These are phyloP conservation scores for Druon quercuslanigerum DNA, from an alignment of 1,140 invertebrate genomes.

Conservation along the genomic window DNA sequence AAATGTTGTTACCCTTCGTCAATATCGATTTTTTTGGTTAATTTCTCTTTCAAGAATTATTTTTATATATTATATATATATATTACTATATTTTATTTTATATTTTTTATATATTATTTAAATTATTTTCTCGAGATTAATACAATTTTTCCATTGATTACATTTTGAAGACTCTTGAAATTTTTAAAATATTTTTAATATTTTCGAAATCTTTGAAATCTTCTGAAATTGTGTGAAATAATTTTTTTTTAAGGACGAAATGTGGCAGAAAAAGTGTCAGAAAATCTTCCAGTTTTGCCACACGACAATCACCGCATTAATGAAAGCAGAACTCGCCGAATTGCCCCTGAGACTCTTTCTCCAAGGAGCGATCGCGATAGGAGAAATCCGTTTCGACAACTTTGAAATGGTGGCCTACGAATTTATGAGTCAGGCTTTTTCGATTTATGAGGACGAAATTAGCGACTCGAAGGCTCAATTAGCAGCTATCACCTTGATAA, in stretches of 20 bases:
- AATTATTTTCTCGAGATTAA: too few species aligned
- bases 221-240: too few species aligned
- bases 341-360: conserved; percentile 94
- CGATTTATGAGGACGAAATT: conserved; percentile 99
- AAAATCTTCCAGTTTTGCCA: conserved; percentile 99
- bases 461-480: conserved; percentile 98
- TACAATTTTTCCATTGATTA: too few species aligned
- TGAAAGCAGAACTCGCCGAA: conserved; percentile 95
- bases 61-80: too few species aligned
- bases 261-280: conserved; percentile 98
- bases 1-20: too few species aligned
- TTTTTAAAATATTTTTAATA: too few species aligned
- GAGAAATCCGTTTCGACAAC: conserved; percentile 94
- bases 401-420: conserved; percentile 98
- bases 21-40: too few species aligned
- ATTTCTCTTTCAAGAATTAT: too few species aligned
- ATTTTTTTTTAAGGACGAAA: conserved; percentile 84
- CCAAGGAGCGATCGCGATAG: conserved; percentile 95
- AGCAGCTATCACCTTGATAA: conserved; percentile 95
- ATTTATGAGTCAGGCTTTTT: conserved; percentile 98
- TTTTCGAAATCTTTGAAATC: too few species aligned
- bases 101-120: too few species aligned
- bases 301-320: conserved; percentile 93
- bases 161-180: too few species aligned
- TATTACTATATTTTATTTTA: too few species aligned